Percentiles rank a stretch among this genome's conserved stretches.
phyloP scores from a whole-genome alignment of 2,888 invertebrate genomes.

The Electrophaes corylata region DNA sequence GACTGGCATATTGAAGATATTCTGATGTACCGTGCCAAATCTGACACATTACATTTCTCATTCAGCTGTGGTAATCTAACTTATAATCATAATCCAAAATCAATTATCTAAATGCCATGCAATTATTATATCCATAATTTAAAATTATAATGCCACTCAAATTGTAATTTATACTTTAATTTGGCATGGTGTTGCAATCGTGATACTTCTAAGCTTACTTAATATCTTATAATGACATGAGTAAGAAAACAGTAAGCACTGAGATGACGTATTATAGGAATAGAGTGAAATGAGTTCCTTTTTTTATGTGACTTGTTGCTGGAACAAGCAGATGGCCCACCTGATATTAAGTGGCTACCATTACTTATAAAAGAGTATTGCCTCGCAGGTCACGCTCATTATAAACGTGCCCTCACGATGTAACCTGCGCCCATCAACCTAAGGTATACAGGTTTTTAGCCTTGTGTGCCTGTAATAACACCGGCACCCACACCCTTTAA shows the following conservation, averaged over 20 bases:
- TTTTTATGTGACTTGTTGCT: too few relatives aligned
- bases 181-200: neutral
- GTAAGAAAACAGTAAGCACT: neutral
- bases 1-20: conserved; percentile 9
- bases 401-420: too few relatives aligned
- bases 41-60: conserved; percentile 7
- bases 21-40: conserved; percentile 16
- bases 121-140: conserved; percentile 1
- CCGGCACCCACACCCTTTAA: too few relatives aligned
- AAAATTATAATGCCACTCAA: conserved; percentile 2
- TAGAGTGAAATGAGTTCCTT: too few relatives aligned
- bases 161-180: neutral
- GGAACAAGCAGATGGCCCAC: too few relatives aligned
- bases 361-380: too few relatives aligned
- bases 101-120: conserved; percentile 8
- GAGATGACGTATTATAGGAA: too few relatives aligned
- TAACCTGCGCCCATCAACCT: too few relatives aligned
- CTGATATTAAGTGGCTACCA: too few relatives aligned
- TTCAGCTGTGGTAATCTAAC: neutral
- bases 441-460: too few relatives aligned
- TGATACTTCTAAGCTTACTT: neutral
- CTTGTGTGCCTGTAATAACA: too few relatives aligned
- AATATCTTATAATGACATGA: neutral
- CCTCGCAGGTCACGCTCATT: too few relatives aligned
- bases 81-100: conserved; percentile 6